Base-by-base conservation (phyloP, 2,888 invertebrate species). In the Ichneumoninae sp. region DNA sequence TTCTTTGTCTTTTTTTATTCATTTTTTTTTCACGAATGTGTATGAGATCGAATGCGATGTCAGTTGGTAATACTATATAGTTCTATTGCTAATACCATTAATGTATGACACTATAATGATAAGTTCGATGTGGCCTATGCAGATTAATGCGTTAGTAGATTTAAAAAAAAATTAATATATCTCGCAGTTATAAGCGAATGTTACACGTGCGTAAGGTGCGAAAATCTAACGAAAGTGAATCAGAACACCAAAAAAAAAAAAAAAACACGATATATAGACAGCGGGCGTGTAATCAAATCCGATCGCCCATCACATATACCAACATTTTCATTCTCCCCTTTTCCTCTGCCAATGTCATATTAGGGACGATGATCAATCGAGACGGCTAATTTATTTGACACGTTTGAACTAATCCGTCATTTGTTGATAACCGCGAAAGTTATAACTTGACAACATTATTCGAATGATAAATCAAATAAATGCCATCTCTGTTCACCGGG, bases 111-210 rank as follows among this genome's bases (percentile, higher is more conserved):
- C 36, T 19, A 70, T 82, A 82, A 71, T 19, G 66, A 85, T 81
- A 82, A 86, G 78, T 84, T 86, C 83, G 81, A 84, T 86, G 86
- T 84, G 86, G 84, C 84, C 84, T 86, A 84, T 84, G 86, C 84
- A 84, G 52, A 85, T 81, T 74, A 83, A 81, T 75, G 75, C 79
- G 81, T 79, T 76, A 83, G 76, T 71, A 52, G 30, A 62, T 76
- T 40, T 77, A 50, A 36, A 52, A 70, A 5, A 77, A 52, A 52
- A 52, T 69, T 65, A 66, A 36, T 78, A 62, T 62, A 40, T 50
- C 36, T 62, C 76, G 71, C 26, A 57, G 47, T 72, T n/a, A 47
- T 47, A 22, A 66, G 54, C 50, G 66, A 66, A 66, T 52, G 44
- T 81, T 66, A 65, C 36, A 76, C 66, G 76, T 26, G 66, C 52